phyloP scores from a whole-genome alignment of 1,140 invertebrate genomes.

The Drosophila ogumai region DNA sequence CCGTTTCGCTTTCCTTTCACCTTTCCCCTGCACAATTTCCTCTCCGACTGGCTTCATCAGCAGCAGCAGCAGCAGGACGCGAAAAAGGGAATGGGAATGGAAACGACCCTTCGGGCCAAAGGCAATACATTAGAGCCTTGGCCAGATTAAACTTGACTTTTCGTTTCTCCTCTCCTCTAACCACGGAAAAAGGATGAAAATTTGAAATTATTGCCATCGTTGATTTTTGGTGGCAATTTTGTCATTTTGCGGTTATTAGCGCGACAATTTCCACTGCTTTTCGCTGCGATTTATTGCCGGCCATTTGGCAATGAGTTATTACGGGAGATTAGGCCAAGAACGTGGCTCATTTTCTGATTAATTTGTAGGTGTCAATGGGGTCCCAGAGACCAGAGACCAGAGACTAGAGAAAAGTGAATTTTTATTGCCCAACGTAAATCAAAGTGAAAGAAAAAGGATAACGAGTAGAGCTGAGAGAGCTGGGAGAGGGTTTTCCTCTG shows the following conservation, averaged over 20 bases:
- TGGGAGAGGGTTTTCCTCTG: slow-evolving; percentile 25
- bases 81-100: slow-evolving; percentile 20
- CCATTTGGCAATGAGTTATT: slow-evolving; percentile 73
- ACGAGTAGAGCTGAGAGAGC: neutral
- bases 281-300: slow-evolving; percentile 56
- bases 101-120: slow-evolving; percentile 43
- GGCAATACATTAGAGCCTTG: slow-evolving; percentile 71
- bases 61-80: slow-evolving; percentile 44
- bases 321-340: slow-evolving; percentile 57
- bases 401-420: slow-evolving; percentile 66
- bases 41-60: slow-evolving; percentile 73
- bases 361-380: slow-evolving; percentile 74
- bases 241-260: slow-evolving; percentile 73
- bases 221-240: slow-evolving; percentile 59
- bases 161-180: slow-evolving; percentile 12
- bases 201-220: slow-evolving; percentile 61
- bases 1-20: neutral
- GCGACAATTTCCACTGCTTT: slow-evolving; percentile 42
- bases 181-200: slow-evolving; percentile 22
- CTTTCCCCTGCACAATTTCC: neutral
- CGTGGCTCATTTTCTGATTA: slow-evolving; percentile 61
- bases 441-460: slow-evolving; percentile 46
- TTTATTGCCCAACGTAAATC: slow-evolving; percentile 74
- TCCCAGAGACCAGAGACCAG: neutral
- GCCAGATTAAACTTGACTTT: slow-evolving; percentile 70